Conservation (phyloP, 1,140 invertebrate genomes). For the Diorhabda elongata region DNA sequence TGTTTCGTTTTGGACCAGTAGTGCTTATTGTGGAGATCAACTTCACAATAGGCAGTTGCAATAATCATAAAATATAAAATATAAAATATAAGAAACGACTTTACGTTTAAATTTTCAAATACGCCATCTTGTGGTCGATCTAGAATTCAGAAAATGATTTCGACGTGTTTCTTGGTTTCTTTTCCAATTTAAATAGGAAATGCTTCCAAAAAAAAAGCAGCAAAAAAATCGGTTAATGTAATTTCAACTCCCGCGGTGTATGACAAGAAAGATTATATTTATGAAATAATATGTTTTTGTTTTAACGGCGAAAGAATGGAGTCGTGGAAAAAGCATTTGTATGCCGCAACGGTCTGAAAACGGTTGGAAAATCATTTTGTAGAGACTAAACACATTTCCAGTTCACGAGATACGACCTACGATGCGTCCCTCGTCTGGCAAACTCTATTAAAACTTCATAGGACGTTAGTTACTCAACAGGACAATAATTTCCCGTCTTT, state of each 20-base stretch:
- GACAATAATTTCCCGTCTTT: too few relatives aligned
- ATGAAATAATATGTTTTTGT: constrained; percentile 16
- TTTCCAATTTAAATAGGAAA: neutral
- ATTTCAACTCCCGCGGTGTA: constrained; percentile 6
- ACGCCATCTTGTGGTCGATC: too few relatives aligned
- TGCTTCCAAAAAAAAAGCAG: neutral
- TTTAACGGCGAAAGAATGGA: constrained; percentile 3
- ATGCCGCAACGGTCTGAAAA: neutral
- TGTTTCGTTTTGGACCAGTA: too few relatives aligned
- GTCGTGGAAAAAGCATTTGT: constrained; percentile 8
- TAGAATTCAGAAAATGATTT: too few relatives aligned
- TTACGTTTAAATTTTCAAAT: too few relatives aligned
- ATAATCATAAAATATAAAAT: too few relatives aligned
- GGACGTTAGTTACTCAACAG: too few relatives aligned
- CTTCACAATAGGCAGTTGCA: too few relatives aligned
- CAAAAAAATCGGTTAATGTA: constrained; percentile 10
- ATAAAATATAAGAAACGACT: too few relatives aligned
- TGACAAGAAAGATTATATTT: constrained; percentile 12
- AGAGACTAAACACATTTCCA: constrained; percentile 13
- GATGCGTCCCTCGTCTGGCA: neutral
- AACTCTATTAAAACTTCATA: too few relatives aligned
- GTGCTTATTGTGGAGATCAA: too few relatives aligned
- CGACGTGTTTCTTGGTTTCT: too few relatives aligned
- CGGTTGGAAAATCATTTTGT: constrained; percentile 6
- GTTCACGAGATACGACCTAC: constrained; percentile 2